Evolutionary conservation across 1,140 invertebrate species (phyloP).

Genomic region (Temnothorax curvispinosus): DNA sequence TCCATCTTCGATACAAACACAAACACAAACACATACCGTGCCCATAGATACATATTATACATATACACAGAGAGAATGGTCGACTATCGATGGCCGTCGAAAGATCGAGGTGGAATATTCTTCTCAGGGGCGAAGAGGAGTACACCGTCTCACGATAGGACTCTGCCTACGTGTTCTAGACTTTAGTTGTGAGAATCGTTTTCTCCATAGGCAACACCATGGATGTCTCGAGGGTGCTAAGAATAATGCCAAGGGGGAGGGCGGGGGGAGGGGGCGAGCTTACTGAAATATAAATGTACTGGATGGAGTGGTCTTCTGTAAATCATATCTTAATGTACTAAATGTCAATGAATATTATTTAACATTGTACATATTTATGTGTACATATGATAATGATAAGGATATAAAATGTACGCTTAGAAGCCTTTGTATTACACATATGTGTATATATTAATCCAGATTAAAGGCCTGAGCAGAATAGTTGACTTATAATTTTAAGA

Average conservation of each 20-base stretch:
- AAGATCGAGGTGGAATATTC: slow-evolving; percentile 52
- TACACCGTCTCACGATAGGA: slow-evolving; percentile 34
- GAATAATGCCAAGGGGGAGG: background rate
- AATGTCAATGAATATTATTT: background rate
- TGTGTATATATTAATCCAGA: too few species aligned
- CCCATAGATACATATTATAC: background rate
- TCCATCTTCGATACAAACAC: slow-evolving; percentile 8
- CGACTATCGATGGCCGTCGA: background rate
- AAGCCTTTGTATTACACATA: too few species aligned
- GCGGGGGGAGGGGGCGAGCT: too few species aligned
- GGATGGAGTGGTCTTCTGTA: background rate
- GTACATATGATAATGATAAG: background rate
- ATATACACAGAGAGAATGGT: background rate
- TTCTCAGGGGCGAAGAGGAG: slow-evolving; percentile 29
- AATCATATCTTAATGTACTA: background rate
- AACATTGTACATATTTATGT: background rate
- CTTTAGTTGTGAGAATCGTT: slow-evolving; percentile 15
- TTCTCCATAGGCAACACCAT: background rate
- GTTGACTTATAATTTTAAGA: too few species aligned
- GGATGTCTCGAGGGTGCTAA: slow-evolving; percentile 10
- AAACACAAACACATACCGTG: background rate
- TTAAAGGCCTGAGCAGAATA: too few species aligned
- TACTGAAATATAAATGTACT: background rate
- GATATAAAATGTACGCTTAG: background rate
- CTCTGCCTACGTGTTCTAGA: slow-evolving; percentile 15